phyloP scores from a whole-genome alignment of 1,140 invertebrate species.

The Leguminivora glycinivorella region DNA sequence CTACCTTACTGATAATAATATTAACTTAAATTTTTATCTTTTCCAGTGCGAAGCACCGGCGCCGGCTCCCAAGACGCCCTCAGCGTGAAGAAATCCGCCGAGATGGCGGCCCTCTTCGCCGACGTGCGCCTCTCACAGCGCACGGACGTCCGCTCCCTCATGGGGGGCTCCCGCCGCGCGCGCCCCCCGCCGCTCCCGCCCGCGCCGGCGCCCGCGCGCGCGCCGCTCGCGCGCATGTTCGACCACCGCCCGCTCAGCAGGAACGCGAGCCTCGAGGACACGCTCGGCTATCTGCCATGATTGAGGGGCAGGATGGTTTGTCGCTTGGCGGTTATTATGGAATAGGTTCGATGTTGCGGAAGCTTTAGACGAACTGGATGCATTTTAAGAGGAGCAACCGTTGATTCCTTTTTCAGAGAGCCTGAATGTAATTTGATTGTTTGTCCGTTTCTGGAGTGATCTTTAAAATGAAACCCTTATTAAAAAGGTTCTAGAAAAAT shows the following conservation, averaged over 20 bases:
- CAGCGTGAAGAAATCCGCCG: conserved; percentile 92
- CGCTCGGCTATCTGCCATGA: conserved; percentile 70
- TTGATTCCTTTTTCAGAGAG: too few species aligned
- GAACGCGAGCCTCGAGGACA: conserved; percentile 70
- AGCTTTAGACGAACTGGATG: too few species aligned
- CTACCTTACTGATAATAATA: too few species aligned
- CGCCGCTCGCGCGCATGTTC: conserved; percentile 54
- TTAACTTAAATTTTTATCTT: too few species aligned
- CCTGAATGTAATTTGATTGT: too few species aligned
- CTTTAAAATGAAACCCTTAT: too few species aligned
- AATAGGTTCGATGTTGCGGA: not conserved
- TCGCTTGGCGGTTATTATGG: conserved; percentile 7
- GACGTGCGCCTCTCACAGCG: conserved; percentile 82
- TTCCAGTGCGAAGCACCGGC: conserved; percentile 79
- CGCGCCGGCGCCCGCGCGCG: conserved; percentile 33
- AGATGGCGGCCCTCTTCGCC: conserved; percentile 91
- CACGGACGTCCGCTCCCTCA: conserved; percentile 71
- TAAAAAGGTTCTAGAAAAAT: too few species aligned
- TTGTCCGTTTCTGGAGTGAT: too few species aligned
- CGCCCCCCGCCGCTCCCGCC: conserved; percentile 34
- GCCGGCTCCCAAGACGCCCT: conserved; percentile 85
- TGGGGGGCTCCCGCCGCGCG: conserved; percentile 42
- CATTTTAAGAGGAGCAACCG: too few species aligned
- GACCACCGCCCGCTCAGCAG: conserved; percentile 60
- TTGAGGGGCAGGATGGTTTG: conserved; percentile 31